Percentiles rank a stretch among this genome's conserved stretches.
phyloP scores from a whole-genome alignment of 2,888 invertebrate genomes.

The Bruchidius siliquastri region DNA sequence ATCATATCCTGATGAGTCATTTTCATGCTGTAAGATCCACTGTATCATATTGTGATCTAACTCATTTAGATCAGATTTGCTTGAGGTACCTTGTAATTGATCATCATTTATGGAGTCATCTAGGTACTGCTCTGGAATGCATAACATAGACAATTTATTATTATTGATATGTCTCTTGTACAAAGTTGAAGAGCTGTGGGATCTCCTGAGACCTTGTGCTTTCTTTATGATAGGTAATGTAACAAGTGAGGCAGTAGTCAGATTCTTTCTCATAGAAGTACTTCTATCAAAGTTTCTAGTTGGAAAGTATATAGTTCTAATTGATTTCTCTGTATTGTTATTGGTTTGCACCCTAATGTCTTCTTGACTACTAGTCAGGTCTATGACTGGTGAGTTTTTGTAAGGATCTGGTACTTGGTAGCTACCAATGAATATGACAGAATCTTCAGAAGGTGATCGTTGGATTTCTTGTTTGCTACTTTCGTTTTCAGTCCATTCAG shows the following conservation, averaged over 20 bases:
- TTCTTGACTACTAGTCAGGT: slow-evolving; percentile 9
- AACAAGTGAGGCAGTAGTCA: slow-evolving; percentile 14
- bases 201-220: not conserved
- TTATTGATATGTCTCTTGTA: slow-evolving; percentile 14
- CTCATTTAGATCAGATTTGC: slow-evolving; percentile 11
- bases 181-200: slow-evolving; percentile 13
- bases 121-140: slow-evolving; percentile 10
- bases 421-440: slow-evolving; percentile 18
- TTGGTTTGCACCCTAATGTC: not conserved
- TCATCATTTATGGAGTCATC: not conserved
- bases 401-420: slow-evolving; percentile 7
- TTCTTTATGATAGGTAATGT: slow-evolving; percentile 14
- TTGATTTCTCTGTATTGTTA: slow-evolving; percentile 1
- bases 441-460: slow-evolving; percentile 13
- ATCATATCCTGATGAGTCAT: slow-evolving; percentile 3
- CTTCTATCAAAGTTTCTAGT: slow-evolving; percentile 13
- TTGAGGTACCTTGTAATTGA: not conserved
- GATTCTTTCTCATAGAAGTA: slow-evolving; percentile 7
- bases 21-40: slow-evolving; percentile 10
- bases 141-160: slow-evolving; percentile 13
- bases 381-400: slow-evolving; percentile 13
- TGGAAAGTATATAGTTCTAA: slow-evolving; percentile 18
- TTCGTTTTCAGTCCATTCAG: slow-evolving; percentile 19
- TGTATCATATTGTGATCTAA: slow-evolving; percentile 16
- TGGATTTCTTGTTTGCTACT: slow-evolving; percentile 18